These are phyloP conservation scores for Salarias fasciatus DNA, from an alignment of 2,797 vertebrate species.

Conservation along the genomic window DNA sequence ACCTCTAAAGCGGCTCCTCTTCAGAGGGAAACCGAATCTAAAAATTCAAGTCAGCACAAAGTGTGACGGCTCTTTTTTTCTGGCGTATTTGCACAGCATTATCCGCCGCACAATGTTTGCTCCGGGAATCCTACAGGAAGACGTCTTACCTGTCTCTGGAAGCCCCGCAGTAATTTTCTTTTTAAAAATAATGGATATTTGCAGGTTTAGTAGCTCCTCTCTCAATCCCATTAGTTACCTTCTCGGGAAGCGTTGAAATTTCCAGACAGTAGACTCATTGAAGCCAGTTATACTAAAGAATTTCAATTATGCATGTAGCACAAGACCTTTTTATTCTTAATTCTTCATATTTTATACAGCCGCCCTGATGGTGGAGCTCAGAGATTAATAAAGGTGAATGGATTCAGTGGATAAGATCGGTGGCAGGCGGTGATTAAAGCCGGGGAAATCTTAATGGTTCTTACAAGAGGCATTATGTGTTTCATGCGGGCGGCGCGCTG, in stretches of 20 bases:
- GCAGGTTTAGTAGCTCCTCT: not conserved
- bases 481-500: conserved; percentile 23
- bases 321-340: not conserved
- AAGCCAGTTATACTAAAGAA: conserved; percentile 3
- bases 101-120: not conserved
- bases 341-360: not conserved
- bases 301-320: not conserved
- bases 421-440: conserved; percentile 12
- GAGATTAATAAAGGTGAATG: conserved; percentile 4
- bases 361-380: not conserved
- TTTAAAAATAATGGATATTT: conserved; percentile 6
- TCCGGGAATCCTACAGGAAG: not conserved
- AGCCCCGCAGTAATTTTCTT: not conserved
- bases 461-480: conserved; percentile 15
- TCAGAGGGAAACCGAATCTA: conserved; percentile 26
- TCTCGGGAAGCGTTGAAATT: conserved; percentile 14
- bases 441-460: conserved; percentile 8
- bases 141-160: conserved; percentile 8
- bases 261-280: conserved; percentile 8
- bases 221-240: conserved; percentile 11
- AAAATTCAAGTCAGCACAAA: conserved; percentile 10
- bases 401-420: conserved; percentile 10
- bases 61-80: conserved; percentile 12
- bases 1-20: conserved; percentile 18
- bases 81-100: conserved; percentile 14